A percentile compares a stretch with the other conserved stretches of the same genome.
Conservation (phyloP, 2,113 vertebrate species). For the Pelecanoides urinatrix region DNA sequence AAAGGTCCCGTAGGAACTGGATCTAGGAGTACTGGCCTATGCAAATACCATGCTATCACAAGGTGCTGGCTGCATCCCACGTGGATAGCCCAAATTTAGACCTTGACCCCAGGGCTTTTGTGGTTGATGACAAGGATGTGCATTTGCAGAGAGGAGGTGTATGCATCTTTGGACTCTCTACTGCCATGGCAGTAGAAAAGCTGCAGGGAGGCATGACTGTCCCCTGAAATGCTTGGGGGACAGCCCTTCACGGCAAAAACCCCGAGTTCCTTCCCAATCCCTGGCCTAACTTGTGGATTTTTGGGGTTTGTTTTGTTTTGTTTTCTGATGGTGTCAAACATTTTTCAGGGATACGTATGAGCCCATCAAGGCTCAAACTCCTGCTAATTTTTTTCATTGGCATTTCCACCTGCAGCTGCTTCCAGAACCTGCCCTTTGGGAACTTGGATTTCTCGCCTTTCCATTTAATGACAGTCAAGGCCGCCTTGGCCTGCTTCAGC, state of each 20-base stretch:
- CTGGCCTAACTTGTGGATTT: background rate
- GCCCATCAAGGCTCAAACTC: constrained; percentile 22
- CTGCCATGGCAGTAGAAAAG: background rate
- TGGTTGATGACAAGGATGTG: background rate
- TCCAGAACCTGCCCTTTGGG: constrained; percentile 90
- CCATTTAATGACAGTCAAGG: constrained; percentile 90
- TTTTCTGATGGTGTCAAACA: constrained; percentile 24
- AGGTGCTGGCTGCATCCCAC: background rate
- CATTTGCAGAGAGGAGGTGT: background rate
- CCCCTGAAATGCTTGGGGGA: background rate
- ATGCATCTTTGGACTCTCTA: background rate
- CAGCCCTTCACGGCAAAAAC: background rate
- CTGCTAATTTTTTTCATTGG: constrained; percentile 75
- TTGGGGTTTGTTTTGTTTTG: background rate
- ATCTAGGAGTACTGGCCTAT: background rate
- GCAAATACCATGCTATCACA: background rate
- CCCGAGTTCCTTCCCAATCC: background rate
- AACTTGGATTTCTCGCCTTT: constrained; percentile 88
- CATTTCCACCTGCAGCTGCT: constrained; percentile 87
- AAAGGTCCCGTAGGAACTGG: background rate
- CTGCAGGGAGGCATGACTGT: background rate
- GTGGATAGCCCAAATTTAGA: background rate
- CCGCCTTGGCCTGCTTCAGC: constrained; percentile 84
- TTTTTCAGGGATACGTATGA: constrained; percentile 55
- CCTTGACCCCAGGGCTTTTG: background rate